These are phyloP conservation scores for Rhabdomys pumilio DNA, from an alignment of 2,797 vertebrate genomes.

Conservation along the genomic window DNA sequence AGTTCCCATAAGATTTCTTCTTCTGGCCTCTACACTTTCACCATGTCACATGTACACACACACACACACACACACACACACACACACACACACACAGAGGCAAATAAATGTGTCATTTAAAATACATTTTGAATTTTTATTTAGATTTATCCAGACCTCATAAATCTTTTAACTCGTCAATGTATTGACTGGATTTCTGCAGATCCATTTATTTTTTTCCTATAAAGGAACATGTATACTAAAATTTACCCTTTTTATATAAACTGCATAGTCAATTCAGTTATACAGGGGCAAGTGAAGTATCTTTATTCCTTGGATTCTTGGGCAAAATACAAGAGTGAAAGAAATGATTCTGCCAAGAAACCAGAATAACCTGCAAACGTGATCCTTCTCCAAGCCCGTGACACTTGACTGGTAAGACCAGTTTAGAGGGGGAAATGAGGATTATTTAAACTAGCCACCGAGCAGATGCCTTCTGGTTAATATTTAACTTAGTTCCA, in stretches of 20 bases:
- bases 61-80: background rate
- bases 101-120: background rate
- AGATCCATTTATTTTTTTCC: background rate
- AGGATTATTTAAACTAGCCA: conserved; percentile 66
- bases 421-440: conserved; percentile 50
- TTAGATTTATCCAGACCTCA: background rate
- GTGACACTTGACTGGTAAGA: conserved; percentile 71
- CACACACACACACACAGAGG: too few species aligned
- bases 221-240: conserved; percentile 35
- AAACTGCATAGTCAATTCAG: background rate
- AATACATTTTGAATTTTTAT: background rate
- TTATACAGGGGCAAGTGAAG: background rate
- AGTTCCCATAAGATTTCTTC: background rate
- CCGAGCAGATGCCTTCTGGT: conserved; percentile 68
- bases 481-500: conserved; percentile 77
- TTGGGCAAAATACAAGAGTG: background rate
- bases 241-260: background rate
- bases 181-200: background rate
- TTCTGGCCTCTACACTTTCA: background rate
- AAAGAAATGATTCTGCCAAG: conserved; percentile 19
- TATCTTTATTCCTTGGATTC: conserved; percentile 21
- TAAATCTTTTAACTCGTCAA: background rate
- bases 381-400: conserved; percentile 62
- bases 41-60: background rate
- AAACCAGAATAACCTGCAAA: conserved; percentile 61